phyloP scores from a whole-genome alignment of 2,888 invertebrate species.

The Athripsodes cinereus region DNA sequence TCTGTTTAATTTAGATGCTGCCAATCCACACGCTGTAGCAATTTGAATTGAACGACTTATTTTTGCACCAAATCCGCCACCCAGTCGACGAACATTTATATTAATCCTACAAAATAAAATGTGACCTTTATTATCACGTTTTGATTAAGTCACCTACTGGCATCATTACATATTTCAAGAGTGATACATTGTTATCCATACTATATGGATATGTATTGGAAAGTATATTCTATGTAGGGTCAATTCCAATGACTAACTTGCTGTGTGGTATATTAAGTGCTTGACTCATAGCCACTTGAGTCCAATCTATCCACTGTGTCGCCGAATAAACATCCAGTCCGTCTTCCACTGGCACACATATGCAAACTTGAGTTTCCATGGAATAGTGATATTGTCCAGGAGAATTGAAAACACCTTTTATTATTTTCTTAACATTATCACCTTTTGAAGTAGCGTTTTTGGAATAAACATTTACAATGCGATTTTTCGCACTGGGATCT shows the following conservation, averaged over 20 bases:
- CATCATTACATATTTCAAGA: too few relatives aligned
- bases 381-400: constrained; percentile 69
- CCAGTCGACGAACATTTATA: constrained; percentile 64
- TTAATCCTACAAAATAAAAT: constrained; percentile 52
- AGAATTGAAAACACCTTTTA: constrained; percentile 51
- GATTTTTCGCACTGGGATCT: constrained; percentile 39
- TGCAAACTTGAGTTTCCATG: constrained; percentile 68
- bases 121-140: too few relatives aligned
- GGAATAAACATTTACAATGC: constrained; percentile 37
- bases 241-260: constrained; percentile 41
- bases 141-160: too few relatives aligned
- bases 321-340: constrained; percentile 58
- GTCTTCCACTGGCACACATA: constrained; percentile 61
- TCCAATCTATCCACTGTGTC: constrained; percentile 59
- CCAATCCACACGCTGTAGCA: constrained; percentile 63
- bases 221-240: too few relatives aligned
- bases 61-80: constrained; percentile 79
- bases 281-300: constrained; percentile 51
- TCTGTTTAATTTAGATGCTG: constrained; percentile 51
- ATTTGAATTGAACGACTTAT: constrained; percentile 54
- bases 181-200: too few relatives aligned
- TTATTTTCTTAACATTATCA: constrained; percentile 41
- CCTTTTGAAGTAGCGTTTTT: constrained; percentile 37
- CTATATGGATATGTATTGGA: too few relatives aligned
- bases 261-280: constrained; percentile 52